Base-by-base conservation (phyloP, 2,888 invertebrate genomes). In the Dicranocentrus wangi region DNA sequence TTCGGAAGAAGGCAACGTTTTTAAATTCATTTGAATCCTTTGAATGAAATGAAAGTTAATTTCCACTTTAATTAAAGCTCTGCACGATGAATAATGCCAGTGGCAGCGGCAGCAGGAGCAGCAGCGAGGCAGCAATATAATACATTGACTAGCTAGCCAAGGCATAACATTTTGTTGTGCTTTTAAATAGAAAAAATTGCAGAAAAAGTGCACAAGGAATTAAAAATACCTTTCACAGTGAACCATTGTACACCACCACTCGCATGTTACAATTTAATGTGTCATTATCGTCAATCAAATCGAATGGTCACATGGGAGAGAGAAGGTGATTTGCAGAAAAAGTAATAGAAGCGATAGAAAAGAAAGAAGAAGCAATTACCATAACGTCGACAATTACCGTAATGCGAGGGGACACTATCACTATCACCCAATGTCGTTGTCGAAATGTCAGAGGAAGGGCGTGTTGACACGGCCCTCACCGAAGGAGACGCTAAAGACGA, bases 311-410 rank as follows among this genome's bases (percentile, higher is more conserved):
- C 21, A 19, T 3, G 66, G 66, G 47, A 25, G 47, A 15, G n/a
- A 66, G 47, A 25, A 47, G 66, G 66, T 66, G 60, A 61, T 2
- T 66, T 25, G 66, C 43, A 23, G 66, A 17, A 47, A 23, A 28
- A 32, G n/a, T 60, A 32, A 23, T 28, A n/a, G 17, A 55, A 47
- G 42, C 55, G 69, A 69, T 17, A 70, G 51, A 70, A 66, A 47
- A 53, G 39, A 76, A 79, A 61, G 47, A 58, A 79, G 23, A 53
- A 23, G 23, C 43, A 69, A 19, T 69, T 79, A 79, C 78, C 78
- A 51, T 79, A 79, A 27, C 78, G 78, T 63, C 78, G 78, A 71
- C 78, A 79, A 79, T 79, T 79, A 79, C 78, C 78, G 78, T 79
- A 79, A 71, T 79, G 78, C 27, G 71, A 70, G n/a, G 78, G 65